Base-by-base conservation (phyloP, 1,140 invertebrate genomes). In the Drosophila gunungcola region DNA sequence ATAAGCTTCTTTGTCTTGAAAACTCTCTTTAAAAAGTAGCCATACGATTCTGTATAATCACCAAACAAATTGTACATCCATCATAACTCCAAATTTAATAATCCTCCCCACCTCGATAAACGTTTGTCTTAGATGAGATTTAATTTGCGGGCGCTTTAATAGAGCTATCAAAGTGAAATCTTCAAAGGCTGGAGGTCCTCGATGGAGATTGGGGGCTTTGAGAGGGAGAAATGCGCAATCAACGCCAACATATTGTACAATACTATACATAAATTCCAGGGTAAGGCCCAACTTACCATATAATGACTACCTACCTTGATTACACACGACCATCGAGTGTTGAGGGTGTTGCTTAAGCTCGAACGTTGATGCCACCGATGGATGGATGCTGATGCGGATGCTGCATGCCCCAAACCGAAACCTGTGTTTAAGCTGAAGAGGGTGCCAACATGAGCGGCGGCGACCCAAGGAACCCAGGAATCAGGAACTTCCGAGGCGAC, bases 291-390 rank as follows among this genome's bases (percentile, higher is more conserved):
- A 73, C 64, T 86, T 88, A 88, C 82, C 68, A 82, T 86, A 86
- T 86, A 88, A 86, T 86, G 83, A 88, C 82, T 86, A 88, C 82
- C 82, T 86, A 88, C 83, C 81, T 88, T 86, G 83, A 86, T 88
- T 86, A 86, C 82, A 86, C 82, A 82, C 29, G 29, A 32, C 5
- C 48, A 13, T 9, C 49, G 64, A 52, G 48, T 68, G 73, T 84
- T 80, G 77, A 84, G 81, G 81, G 72, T 85, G 76, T 76, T 84
- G 36, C 75, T 67, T 27, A 49, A 69, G 51, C 62, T 38, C 32
- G 45, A 43, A 53, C 27, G 48, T 16, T 16, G 48, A 16, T 51
- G 48, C 48, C n/a, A 12, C 46, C 12, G 21, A 21, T 27, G 43
- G 16, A 21, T 21, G 16, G 16, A 62, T 73, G 56, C 42, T 55